A percentile compares a stretch with the other conserved stretches of the same genome.
phyloP scores from a whole-genome alignment of 2,888 invertebrate species.

The Vannuccia rotundouncinata region DNA sequence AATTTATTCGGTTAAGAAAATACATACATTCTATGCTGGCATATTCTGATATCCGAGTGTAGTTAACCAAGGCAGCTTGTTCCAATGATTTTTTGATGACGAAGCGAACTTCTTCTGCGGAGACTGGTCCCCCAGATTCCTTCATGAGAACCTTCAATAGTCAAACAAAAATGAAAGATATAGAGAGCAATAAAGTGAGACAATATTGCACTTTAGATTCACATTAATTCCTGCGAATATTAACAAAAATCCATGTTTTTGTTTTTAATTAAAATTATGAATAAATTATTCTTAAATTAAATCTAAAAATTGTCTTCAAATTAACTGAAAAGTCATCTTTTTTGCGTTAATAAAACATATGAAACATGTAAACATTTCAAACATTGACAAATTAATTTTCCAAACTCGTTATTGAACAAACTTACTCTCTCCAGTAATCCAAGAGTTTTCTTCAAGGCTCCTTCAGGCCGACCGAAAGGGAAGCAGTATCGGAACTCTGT shows the following conservation, averaged over 20 bases:
- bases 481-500: slow-evolving; percentile 98
- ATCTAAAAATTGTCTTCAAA: background rate
- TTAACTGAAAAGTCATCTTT: background rate
- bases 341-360: background rate
- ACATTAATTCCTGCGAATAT: too few species aligned
- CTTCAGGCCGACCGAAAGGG: slow-evolving; percentile 97
- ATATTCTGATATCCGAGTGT: slow-evolving; percentile 86
- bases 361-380: too few species aligned
- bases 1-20: too few species aligned
- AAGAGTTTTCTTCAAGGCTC: slow-evolving; percentile 88
- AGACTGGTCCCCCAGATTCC: slow-evolving; percentile 92
- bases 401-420: too few species aligned
- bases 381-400: too few species aligned
- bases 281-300: too few species aligned
- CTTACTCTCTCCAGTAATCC: slow-evolving; percentile 78
- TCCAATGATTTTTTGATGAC: slow-evolving; percentile 95
- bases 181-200: too few species aligned
- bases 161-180: too few species aligned
- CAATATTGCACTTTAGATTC: background rate
- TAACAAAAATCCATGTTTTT: too few species aligned
- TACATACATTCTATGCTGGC: slow-evolving; percentile 87
- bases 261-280: too few species aligned
- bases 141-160: slow-evolving; percentile 79
- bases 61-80: slow-evolving; percentile 93
- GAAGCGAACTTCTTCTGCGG: slow-evolving; percentile 83